These are phyloP conservation scores for Centropus unirufus DNA, from an alignment of 2,113 vertebrate genomes.

Conservation along the genomic window DNA sequence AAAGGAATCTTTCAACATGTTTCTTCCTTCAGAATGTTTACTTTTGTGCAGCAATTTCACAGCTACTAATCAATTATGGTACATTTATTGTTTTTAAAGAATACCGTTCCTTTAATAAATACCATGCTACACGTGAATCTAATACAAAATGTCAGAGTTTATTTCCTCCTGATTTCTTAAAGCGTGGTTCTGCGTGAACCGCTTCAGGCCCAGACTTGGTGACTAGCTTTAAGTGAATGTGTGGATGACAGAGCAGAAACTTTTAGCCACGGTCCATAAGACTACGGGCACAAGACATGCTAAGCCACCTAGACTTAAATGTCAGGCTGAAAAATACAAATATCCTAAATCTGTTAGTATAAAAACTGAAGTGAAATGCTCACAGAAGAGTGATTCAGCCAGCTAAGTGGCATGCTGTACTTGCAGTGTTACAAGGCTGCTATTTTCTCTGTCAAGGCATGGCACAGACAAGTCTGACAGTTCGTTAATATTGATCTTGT, in stretches of 20 bases:
- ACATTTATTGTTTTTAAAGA: background rate
- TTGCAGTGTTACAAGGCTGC: background rate
- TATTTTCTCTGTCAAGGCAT: background rate
- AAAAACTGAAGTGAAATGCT: background rate
- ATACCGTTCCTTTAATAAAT: background rate
- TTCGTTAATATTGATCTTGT: background rate
- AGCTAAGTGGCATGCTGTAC: background rate
- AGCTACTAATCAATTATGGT: background rate
- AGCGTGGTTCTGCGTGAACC: background rate
- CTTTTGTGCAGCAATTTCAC: background rate
- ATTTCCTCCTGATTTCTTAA: background rate
- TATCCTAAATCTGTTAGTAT: background rate
- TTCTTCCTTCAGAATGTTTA: background rate
- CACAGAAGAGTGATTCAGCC: background rate
- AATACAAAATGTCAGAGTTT: background rate
- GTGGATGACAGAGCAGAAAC: background rate
- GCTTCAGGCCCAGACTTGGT: background rate
- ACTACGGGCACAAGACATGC: background rate
- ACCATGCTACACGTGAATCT: accelerated
- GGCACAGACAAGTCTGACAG: background rate
- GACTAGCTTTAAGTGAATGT: background rate
- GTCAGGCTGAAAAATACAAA: background rate
- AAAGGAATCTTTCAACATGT: background rate
- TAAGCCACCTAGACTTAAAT: background rate
- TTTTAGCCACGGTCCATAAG: background rate